Conservation (phyloP, 2,888 invertebrate species). For the Parnassius apollo region DNA sequence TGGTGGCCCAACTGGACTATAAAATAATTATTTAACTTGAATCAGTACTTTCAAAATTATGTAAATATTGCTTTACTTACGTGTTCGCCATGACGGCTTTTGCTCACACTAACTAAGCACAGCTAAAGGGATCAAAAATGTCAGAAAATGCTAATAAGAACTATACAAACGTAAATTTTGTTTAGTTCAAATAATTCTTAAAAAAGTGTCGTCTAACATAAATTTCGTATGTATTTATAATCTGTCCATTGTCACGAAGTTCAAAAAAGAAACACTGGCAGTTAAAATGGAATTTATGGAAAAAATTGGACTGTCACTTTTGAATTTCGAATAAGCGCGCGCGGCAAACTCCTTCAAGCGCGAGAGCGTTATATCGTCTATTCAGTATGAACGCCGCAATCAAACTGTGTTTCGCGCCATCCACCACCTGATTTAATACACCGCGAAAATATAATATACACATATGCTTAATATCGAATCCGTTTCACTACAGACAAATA, state of each 20-base stretch:
- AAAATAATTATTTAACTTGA: slow-evolving; percentile 12
- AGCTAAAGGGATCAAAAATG: slow-evolving; percentile 37
- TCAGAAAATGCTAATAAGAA: slow-evolving; percentile 39
- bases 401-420: slow-evolving; percentile 49
- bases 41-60: slow-evolving; percentile 30
- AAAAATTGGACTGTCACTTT: slow-evolving; percentile 43
- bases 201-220: slow-evolving; percentile 9
- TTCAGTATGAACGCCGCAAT: slow-evolving; percentile 39
- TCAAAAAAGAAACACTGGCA: slow-evolving; percentile 36
- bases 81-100: slow-evolving; percentile 49
- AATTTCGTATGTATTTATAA: slow-evolving; percentile 27
- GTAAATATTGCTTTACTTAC: slow-evolving; percentile 48
- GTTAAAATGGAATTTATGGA: slow-evolving; percentile 26
- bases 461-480: slow-evolving; percentile 33
- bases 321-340: slow-evolving; percentile 38
- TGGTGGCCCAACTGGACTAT: neutral
- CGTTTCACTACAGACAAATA: slow-evolving; percentile 31
- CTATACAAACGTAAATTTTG: slow-evolving; percentile 30
- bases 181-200: slow-evolving; percentile 23
- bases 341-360: slow-evolving; percentile 43
- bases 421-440: slow-evolving; percentile 48
- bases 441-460: slow-evolving; percentile 36
- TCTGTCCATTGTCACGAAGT: slow-evolving; percentile 39
- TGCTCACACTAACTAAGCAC: slow-evolving; percentile 43
- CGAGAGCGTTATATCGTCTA: slow-evolving; percentile 39